Evolutionary conservation across 2,113 vertebrate species (phyloP).

Genomic region (western clawed frog (Xenopus tropicalis)): UCB_Xtro_10.0 CM004443.2:136443001-136443500

Average conservation of each 20-base stretch:
- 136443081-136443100: constrained; percentile 31
- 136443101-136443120: constrained; percentile 28
- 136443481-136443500: constrained; percentile 46
- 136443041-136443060: constrained; percentile 11
- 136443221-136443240: no score
- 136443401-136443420: constrained; percentile 24
- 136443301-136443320: background rate
- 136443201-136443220: no score
- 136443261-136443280: background rate
- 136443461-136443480: constrained; percentile 44
- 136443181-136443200: background rate
- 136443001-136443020: constrained; percentile 1
- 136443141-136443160: background rate
- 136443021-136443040: background rate
- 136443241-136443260: background rate
- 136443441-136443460: constrained; percentile 36
- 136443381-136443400: constrained; percentile 23
- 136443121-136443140: constrained; percentile 6
- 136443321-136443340: constrained; percentile 10
- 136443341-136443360: constrained; percentile 30
- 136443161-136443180: background rate
- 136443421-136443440: constrained; percentile 40
- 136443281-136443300: background rate
- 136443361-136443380: constrained; percentile 15
- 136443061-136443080: constrained; percentile 35